Evolutionary conservation across 2,888 invertebrate species (phyloP), one percentile per base, ranked within the genome.

Genomic region (Hyppa rectilinea): DNA sequence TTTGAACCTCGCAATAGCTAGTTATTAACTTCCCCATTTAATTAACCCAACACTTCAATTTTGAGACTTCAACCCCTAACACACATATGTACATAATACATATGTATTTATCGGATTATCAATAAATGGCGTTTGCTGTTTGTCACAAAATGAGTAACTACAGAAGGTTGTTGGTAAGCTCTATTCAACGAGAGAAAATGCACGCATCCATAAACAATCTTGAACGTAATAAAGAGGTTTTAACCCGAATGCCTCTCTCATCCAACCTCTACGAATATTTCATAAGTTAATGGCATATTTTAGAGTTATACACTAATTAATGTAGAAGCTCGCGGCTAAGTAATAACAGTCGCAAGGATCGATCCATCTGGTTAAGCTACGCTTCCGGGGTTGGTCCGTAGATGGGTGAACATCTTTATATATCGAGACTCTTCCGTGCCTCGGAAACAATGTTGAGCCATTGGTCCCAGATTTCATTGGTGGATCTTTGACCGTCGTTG

Each of bases 41-140:
- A 10, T 62, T 43, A 59, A 60, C 29, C 36, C 12, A 50, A 71
- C 71, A 65, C 45, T 72, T 49, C 23, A 58, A 72, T 63, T 76
- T 60, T 47, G n/a, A 71, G 63, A 68, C 17, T 66, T 59, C 26
- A 60, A 55, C 17, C 50, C 43, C 12, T 53, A 45, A 43, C 40
- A 59, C 20, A 63, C 61, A 61, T 63, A n/a, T n/a, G n/a, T n/a
- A n/a, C n/a, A n/a, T n/a, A n/a, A n/a, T n/a, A n/a, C n/a, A n/a
- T n/a, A n/a, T n/a, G n/a, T n/a, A 65, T 66, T 59, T 63, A 72
- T 65, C 53, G 36, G 62, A 79, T 71, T 74, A 76, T 56, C 73
- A 69, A 74, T 76, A 79, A 71, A 79, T 76, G 49, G 53, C 60
- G 56, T 71, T 64, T 66, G 40, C 59, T 43, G 64, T 67, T 64